A percentile compares a stretch with the other conserved stretches of the same genome.
phyloP scores from a whole-genome alignment of 2,113 vertebrate genomes.

The Circaetus cinerascens region DNA sequence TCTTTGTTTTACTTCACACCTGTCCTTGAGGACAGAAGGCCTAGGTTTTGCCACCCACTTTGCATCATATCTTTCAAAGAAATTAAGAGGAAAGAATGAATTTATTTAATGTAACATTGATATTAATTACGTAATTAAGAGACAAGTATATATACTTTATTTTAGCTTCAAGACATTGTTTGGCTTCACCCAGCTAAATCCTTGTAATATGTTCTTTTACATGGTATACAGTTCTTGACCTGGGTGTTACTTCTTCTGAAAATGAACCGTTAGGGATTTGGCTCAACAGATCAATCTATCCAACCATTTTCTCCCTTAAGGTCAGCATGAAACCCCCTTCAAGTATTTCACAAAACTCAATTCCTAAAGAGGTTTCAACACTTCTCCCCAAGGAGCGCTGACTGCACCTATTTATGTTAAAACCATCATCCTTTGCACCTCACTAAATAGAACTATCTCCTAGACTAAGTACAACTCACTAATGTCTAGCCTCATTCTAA shows the following conservation, averaged over 20 bases:
- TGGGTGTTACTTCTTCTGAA: not conserved
- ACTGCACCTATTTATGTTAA: not conserved
- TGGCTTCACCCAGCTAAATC: not conserved
- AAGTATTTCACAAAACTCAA: not conserved
- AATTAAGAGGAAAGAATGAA: not conserved
- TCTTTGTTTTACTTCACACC: not conserved
- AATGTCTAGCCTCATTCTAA: not conserved
- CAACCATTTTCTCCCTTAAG: not conserved
- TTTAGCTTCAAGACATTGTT: not conserved
- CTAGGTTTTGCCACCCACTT: not conserved
- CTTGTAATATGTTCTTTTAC: not conserved
- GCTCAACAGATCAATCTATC: not conserved
- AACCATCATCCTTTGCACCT: not conserved
- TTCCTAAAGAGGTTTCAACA: not conserved
- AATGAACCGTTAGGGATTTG: not conserved
- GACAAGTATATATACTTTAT: not conserved
- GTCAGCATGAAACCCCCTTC: not conserved
- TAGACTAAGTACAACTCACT: not conserved
- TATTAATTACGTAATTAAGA: not conserved
- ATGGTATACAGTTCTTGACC: not conserved
- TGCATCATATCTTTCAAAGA: not conserved
- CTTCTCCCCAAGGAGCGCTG: not conserved
- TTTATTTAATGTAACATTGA: not conserved
- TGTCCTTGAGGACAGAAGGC: not conserved
- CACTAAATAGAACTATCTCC: not conserved